Evolutionary conservation across 2,113 vertebrate genomes (phyloP), one percentile per base, ranked within the genome.

Genomic region (Megaceryle torquata): DNA sequence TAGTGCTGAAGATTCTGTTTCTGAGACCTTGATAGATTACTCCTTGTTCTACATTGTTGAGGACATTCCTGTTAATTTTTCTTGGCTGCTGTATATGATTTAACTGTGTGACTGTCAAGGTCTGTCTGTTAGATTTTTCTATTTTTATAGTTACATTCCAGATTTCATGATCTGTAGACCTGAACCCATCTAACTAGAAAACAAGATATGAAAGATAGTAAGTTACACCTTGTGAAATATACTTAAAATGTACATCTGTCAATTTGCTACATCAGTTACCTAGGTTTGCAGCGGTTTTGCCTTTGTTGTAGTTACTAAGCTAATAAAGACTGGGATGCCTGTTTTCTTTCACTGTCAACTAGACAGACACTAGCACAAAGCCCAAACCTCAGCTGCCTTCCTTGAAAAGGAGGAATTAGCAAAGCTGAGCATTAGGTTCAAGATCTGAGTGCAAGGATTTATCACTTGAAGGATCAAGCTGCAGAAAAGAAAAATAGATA

Each of bases 51-150:
- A 44, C 48, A 95, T 95, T 92, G 76, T 77, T 94, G 92, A 91
- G 46, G 48, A 91, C 86, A 82, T 77, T 96, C 77, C 80, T 86
- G 46, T 87, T 97, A 93, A 96, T 96, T 97, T 93, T 97, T 15
- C 26, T 94, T 95, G 74, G 9, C 56, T 95, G 82, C 87, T 92
- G 41, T 69, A 24, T 37, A 15, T 95, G 88, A 90, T 93, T 97
- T 95, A 95, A 70, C 84, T 93, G 67, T 76, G 85, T 95, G 89
- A 88, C 85, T 94, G 67, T 76, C 31, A 93, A 91, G 65, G n/a
- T 89, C 93, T 85, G 59, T 96, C 93, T 91, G 82, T 95, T 96
- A 97, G 90, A 78, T 93, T 91, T 91, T 81, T 9, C 4, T 86
- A 79, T 82, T 96, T 94, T 96, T 69, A 29, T 67, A 63, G 18